These are phyloP conservation scores for Lepidothrix coronata DNA, from an alignment of 2,113 vertebrate genomes.

Conservation along the genomic window DNA sequence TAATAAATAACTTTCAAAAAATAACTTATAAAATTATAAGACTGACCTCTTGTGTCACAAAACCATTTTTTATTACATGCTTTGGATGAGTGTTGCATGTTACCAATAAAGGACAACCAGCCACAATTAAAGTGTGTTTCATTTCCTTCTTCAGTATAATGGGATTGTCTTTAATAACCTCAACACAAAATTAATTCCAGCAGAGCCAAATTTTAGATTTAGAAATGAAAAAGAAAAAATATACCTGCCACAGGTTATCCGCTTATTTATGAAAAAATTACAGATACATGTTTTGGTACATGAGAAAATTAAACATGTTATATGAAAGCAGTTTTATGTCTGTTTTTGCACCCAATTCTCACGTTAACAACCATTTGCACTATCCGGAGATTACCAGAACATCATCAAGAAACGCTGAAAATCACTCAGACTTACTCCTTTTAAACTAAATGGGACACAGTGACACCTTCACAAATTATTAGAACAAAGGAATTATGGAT, in stretches of 20 bases:
- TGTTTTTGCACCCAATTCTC: not conserved
- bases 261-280: not conserved
- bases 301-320: not conserved
- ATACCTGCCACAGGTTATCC: not conserved
- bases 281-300: not conserved
- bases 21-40: not conserved
- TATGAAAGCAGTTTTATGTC: not conserved
- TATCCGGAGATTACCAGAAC: not conserved
- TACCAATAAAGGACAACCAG: not conserved
- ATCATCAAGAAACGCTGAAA: not conserved
- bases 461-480: not conserved
- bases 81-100: not conserved
- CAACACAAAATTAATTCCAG: not conserved
- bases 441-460: not conserved
- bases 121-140: not conserved
- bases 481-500: not conserved
- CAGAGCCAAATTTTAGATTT: not conserved
- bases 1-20: not conserved
- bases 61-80: not conserved
- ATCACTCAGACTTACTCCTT: not conserved
- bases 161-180: not conserved
- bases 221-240: not conserved
- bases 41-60: not conserved
- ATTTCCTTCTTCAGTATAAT: not conserved
- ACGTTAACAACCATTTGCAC: not conserved